Base-by-base conservation (phyloP, 2,797 vertebrate species). In the Neostethus bicornis region DNA sequence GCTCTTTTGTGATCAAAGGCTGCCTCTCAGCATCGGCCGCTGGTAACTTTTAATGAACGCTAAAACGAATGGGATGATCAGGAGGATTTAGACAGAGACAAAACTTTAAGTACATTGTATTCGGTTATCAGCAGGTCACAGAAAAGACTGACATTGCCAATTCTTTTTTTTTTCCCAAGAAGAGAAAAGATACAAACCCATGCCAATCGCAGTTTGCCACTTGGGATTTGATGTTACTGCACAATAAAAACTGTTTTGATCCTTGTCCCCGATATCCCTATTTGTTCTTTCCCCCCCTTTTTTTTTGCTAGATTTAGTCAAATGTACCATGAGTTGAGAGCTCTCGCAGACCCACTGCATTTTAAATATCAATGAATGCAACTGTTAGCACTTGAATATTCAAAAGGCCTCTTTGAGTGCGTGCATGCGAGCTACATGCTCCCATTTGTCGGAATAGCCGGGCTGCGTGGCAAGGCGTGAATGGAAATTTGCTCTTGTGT, bases 291-390 rank as follows among this genome's bases (percentile, higher is more conserved):
- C 42, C 43, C 46, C 76, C 81, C 78, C 80, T 61, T 20, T 20
- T 39, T 43, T 51, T 53, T 77, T 83, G 80, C 80, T 62, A 80
- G 67, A 83, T 83, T 79, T 70, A 73, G 83, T 84, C 70, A 84
- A 86, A 88, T 83, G 70, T 78, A 81, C 70, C 41, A 38, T 59
- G 67, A 73, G 64, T 60, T 73, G 77, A 86, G 83, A 78, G 83
- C 79, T 79, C 77, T 87, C 47, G 74, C 73, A 62, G 75, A 84
- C 82, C 69, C 77, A 77, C 74, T 81, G 87, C 85, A 86, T 89
- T 90, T 87, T 89, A 90, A 89, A 90, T 89, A 89, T 88, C 87
- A 89, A 88, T 86, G 86, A 89, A 88, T 87, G 83, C 86, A 88
- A 89, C 84, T 85, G 86, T 85, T 83, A 85, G 81, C 79, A 87